Evolutionary conservation across 2,888 invertebrate species (phyloP).

Genomic region (Acrobeloides nanus): DNA sequence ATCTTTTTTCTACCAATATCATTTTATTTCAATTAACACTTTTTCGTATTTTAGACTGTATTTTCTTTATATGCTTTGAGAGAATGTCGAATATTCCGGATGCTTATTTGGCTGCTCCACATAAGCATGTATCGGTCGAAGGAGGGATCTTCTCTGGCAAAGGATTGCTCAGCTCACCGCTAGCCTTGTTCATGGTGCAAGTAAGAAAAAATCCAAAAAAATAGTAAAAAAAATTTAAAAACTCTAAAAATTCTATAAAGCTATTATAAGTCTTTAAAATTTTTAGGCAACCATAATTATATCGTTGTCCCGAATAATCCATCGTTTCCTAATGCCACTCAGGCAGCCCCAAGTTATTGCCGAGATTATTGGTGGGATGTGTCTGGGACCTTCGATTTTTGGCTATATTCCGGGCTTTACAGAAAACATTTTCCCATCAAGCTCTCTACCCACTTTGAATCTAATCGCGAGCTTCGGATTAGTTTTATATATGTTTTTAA

Average conservation of each 20-base stretch:
- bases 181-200: conserved; percentile 14
- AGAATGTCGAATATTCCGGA: not conserved
- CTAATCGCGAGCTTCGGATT: conserved; percentile 17
- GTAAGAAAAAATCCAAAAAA: conserved; percentile 6
- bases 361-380: conserved; percentile 17
- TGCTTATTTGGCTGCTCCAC: not conserved
- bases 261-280: too few species aligned
- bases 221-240: conserved; percentile 2
- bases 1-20: too few species aligned
- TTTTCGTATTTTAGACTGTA: too few species aligned
- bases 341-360: conserved; percentile 16
- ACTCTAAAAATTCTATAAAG: conserved; percentile 2
- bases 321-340: conserved; percentile 9
- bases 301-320: conserved; percentile 16
- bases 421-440: conserved; percentile 14
- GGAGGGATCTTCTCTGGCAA: conserved; percentile 17
- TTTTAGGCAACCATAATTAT: conserved; percentile 20
- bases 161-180: conserved; percentile 6
- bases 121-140: conserved; percentile 8
- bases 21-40: too few species aligned
- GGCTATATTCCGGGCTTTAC: conserved; percentile 17
- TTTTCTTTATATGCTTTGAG: not conserved
- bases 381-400: conserved; percentile 17
- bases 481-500: conserved; percentile 16
- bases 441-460: conserved; percentile 5